Evolutionary conservation across 2,113 vertebrate species (phyloP), one percentile per base, ranked within the genome.

Genomic region (Strigops habroptila): DNA sequence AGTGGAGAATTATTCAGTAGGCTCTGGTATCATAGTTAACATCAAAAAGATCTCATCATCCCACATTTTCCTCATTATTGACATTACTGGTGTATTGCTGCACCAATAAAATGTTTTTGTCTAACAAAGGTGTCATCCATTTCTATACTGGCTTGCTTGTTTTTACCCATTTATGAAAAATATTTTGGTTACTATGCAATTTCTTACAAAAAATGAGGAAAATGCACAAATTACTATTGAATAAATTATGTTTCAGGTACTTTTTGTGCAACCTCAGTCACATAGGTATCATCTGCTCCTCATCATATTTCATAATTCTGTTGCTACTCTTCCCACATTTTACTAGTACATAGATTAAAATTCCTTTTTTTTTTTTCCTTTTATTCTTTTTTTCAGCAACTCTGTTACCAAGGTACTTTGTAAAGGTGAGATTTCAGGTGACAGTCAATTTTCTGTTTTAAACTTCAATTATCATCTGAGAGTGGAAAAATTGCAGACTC

Each of bases 271-370:
- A 5, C 5, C 3, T 37, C 27, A 41, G 3, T 69, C 12, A 67
- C 19, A 51, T 5, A 46, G 12, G 7, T 17, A 23, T 44, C 31
- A 21, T 5, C 46, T 41, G 1, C 0, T 27, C 9, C 0, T 27
- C 10, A n/a, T 23, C 8, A 25, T 28, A 44, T 55, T 70, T 64
- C 28, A 39, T 52, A 44, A n/a, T 62, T 31, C 6, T 65, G 14
- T 35, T 44, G 10, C 10, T 65, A 49, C 12, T 74, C 28, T 52
- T 90, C 35, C 31, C 25, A 85, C 14, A 49, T 14, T 10, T 91
- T 33, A n/a, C 21, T 51, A 55, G 1, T 1, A 51, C 16, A 51
- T 7, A 7, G 23, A 48, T 74, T 78, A 17, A 82, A 48, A 33
- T 11, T 22, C 0, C 10, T 11, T 37, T 18, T 1, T 14, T 37